Evolutionary conservation across 2,797 vertebrate species (phyloP).

Genomic region (Bradypus variegatus): DNA sequence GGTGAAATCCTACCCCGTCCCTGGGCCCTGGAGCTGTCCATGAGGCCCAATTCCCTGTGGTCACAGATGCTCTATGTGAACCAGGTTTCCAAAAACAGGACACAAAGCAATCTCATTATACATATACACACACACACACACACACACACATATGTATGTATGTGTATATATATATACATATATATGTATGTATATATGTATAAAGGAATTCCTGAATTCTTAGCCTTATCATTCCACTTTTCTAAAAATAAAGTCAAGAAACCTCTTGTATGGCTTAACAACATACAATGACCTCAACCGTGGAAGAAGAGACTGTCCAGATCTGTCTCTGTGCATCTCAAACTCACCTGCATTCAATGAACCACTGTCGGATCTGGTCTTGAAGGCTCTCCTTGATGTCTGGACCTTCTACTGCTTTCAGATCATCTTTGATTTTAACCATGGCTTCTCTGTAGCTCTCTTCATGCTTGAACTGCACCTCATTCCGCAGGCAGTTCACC

Average conservation of each 20-base stretch:
- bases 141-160: no score
- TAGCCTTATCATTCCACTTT: background rate
- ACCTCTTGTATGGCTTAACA: background rate
- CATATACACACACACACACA: no score
- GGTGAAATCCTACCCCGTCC: no score
- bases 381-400: constrained; percentile 78
- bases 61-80: accelerated
- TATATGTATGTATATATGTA: background rate
- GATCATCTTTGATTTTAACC: constrained; percentile 70
- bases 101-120: background rate
- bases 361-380: constrained; percentile 83
- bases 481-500: constrained; percentile 50
- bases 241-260: background rate
- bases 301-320: background rate
- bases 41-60: background rate
- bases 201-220: background rate
- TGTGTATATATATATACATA: background rate
- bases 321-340: accelerated
- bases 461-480: constrained; percentile 70
- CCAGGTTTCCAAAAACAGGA: background rate
- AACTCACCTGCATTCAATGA: constrained; percentile 82
- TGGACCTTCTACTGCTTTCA: constrained; percentile 71
- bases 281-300: no score
- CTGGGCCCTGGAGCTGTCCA: background rate
- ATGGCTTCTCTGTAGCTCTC: constrained; percentile 72